Percentiles rank a stretch among this genome's conserved stretches.
Evolutionary conservation across 2,113 vertebrate genomes (phyloP).

Genomic region (Sander vitreus): DNA sequence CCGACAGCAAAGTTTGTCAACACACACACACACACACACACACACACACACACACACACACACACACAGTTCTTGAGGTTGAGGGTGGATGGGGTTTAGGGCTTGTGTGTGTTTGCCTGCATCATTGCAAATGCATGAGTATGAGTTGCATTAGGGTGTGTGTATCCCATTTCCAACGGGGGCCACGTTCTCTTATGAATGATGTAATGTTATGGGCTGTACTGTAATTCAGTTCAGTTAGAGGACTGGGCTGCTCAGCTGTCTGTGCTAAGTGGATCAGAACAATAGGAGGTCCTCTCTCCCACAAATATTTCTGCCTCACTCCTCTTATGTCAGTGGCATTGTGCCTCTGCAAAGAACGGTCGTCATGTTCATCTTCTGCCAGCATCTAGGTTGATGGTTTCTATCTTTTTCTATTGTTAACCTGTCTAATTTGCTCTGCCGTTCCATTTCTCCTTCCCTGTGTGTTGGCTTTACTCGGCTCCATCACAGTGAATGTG

Average conservation of each 20-base stretch:
- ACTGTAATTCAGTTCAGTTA: conserved; percentile 77
- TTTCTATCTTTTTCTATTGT: conserved; percentile 61
- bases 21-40: conserved; percentile 22
- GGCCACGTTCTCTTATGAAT: conserved; percentile 64
- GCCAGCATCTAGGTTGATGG: conserved; percentile 55
- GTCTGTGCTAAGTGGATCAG: conserved; percentile 27
- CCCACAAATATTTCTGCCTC: conserved; percentile 46
- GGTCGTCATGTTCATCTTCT: conserved; percentile 44
- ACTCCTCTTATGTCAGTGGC: conserved; percentile 56
- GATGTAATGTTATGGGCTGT: conserved; percentile 73
- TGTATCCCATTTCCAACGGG: conserved; percentile 52
- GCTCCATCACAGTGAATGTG: conserved; percentile 62
- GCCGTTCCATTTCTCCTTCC: conserved; percentile 28
- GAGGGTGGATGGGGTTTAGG: conserved; percentile 51
- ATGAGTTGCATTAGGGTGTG: conserved; percentile 43
- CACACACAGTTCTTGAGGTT: conserved; percentile 52
- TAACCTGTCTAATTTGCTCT: conserved; percentile 37
- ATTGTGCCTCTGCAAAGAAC: conserved; percentile 56
- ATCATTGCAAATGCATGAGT: conserved; percentile 49
- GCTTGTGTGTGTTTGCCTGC: conserved; percentile 38
- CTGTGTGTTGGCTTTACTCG: conserved; percentile 37
- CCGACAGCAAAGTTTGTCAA: conserved; percentile 74
- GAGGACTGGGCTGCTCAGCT: conserved; percentile 43
- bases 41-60: too few relatives aligned
- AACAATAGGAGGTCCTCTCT: conserved; percentile 51